These are phyloP conservation scores for Phlogophora meticulosa DNA, from an alignment of 2,888 invertebrate genomes.

Conservation along the genomic window DNA sequence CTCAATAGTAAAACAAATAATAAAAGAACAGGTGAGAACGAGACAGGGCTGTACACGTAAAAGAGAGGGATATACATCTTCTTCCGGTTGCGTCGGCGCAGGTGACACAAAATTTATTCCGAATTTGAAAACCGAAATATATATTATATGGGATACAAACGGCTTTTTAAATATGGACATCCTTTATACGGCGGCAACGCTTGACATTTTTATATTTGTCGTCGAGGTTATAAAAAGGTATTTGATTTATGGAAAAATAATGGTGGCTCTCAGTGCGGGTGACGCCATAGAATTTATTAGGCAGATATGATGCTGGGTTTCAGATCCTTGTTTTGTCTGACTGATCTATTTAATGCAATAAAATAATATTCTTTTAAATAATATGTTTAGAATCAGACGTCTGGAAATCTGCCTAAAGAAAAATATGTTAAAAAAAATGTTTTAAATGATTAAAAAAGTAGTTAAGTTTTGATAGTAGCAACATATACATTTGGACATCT, in stretches of 20 bases:
- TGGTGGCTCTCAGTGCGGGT: constrained; percentile 72
- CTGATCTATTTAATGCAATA: too few relatives aligned
- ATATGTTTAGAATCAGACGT: too few relatives aligned
- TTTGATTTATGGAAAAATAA: constrained; percentile 89
- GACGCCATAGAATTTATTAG: constrained; percentile 67
- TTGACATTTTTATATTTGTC: constrained; percentile 91
- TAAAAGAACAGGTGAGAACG: constrained; percentile 75
- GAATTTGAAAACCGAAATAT: constrained; percentile 90
- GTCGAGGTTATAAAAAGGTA: constrained; percentile 83
- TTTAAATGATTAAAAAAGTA: too few relatives aligned
- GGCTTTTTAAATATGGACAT: constrained; percentile 90
- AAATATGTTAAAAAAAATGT: too few relatives aligned
- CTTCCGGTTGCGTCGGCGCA: constrained; percentile 89
- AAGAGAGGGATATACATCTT: constrained; percentile 74
- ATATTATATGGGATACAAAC: constrained; percentile 90
- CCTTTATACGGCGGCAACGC: constrained; percentile 86
- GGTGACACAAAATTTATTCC: constrained; percentile 91
- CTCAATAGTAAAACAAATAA: constrained; percentile 86
- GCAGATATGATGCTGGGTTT: constrained; percentile 35
- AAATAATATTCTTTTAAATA: too few relatives aligned
- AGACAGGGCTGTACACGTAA: constrained; percentile 73
- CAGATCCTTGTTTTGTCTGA: background rate
- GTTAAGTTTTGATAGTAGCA: too few relatives aligned
- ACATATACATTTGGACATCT: too few relatives aligned
- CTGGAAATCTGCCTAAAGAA: too few relatives aligned